Evolutionary conservation across 2,113 vertebrate species (phyloP).

Genomic region (Amphilophus citrinellus): DNA sequence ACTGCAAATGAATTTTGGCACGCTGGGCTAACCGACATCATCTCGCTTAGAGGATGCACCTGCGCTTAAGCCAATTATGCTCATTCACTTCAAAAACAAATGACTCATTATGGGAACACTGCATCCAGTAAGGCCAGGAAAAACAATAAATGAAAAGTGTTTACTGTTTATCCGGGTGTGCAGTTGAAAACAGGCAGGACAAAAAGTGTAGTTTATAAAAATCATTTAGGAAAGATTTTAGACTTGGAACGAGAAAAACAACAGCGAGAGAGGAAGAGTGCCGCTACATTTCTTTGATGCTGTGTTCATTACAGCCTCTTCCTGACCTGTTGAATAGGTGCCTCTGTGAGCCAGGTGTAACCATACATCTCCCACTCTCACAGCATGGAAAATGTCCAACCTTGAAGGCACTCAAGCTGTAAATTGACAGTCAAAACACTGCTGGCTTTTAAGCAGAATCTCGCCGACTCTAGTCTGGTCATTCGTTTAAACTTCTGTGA

Average conservation of each 20-base stretch:
- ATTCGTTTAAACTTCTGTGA: slow-evolving; percentile 30
- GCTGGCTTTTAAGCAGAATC: slow-evolving; percentile 55
- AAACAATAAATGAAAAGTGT: slow-evolving; percentile 25
- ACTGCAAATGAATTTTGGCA: slow-evolving; percentile 28
- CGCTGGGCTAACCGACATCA: slow-evolving; percentile 17
- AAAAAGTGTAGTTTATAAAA: not conserved
- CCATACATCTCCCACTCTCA: slow-evolving; percentile 45
- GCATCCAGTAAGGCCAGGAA: slow-evolving; percentile 13
- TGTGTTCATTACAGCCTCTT: slow-evolving; percentile 44
- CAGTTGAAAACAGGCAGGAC: not conserved
- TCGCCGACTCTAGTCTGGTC: slow-evolving; percentile 26
- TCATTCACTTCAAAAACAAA: slow-evolving; percentile 51
- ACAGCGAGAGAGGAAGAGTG: slow-evolving; percentile 2
- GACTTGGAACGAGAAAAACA: slow-evolving; percentile 16
- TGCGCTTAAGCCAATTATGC: slow-evolving; percentile 52
- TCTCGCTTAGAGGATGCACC: slow-evolving; percentile 57
- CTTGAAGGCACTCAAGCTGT: slow-evolving; percentile 62
- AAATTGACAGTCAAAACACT: slow-evolving; percentile 59
- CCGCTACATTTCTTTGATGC: slow-evolving; percentile 22
- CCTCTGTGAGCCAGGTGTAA: slow-evolving; percentile 53
- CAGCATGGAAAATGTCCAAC: slow-evolving; percentile 44
- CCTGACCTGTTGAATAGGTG: slow-evolving; percentile 37
- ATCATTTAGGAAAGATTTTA: not conserved
- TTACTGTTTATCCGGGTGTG: slow-evolving; percentile 28
- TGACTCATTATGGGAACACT: slow-evolving; percentile 23